Base-by-base conservation (phyloP, 2,888 invertebrate species). In the Diarsia mendica region DNA sequence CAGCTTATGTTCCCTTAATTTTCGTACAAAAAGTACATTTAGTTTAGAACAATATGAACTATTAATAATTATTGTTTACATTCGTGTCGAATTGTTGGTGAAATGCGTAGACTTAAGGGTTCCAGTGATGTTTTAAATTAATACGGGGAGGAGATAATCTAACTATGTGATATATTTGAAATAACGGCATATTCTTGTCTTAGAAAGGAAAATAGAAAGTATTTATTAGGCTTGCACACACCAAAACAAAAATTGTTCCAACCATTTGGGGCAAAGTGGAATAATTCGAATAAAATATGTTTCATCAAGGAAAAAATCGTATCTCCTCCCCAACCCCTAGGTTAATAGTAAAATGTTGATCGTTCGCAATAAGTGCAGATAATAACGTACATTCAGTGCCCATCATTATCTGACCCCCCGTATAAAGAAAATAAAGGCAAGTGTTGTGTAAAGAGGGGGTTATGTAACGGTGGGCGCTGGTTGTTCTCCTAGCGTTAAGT, bases 321-420 rank as follows among this genome's bases (percentile, higher is more conserved):
- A 48, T 69, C 75, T 71, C 77, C 72, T 78, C 69, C 75, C 77
- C 65, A 18, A 58, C 15, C 28, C 20, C 60, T 88, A 87, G 81
- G 65, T 48, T 83, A 85, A 67, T 83, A 88, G 77, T 61, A 55
- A 85, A 82, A 75, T 80, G 78, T 63, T 77, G 72, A 82, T 75
- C 48, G 23, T 77, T 74, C 67, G 87, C 85, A 88, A 88, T 88
- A 88, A 84, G 39, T 76, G 74, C 67, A 60, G 76, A 86, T 86
- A 85, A 84, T 85, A 83, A 87, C 18, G 58, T 39, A 6, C 39
- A 39, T 8, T 39, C 39, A 39, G 6, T 39, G 39, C 39, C 39
- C 39, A 39, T 39, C 8, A 39, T 39, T 39, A 39, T 6, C 39
- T 39, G 39, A 39, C 39, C 39, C 6, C 39, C 6, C 39, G 8